Conservation (phyloP, 2,113 vertebrate genomes). For the Oryzias woworae region DNA sequence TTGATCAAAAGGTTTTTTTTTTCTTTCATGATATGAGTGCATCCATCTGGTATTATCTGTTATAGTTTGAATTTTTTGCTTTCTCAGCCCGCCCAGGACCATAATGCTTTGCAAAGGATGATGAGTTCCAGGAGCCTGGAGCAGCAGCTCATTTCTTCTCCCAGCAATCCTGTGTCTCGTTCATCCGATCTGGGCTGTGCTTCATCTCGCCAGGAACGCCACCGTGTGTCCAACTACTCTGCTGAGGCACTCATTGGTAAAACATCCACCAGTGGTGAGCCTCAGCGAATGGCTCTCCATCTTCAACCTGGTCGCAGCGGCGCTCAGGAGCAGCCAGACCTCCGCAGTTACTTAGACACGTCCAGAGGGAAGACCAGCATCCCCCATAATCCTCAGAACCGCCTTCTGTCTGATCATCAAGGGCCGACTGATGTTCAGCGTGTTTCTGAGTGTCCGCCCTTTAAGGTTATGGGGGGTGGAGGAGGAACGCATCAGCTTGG, state of each 20-base stretch:
- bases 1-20: too few species aligned
- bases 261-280: conserved; percentile 84
- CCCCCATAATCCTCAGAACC: conserved; percentile 86
- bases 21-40: neutral
- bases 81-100: conserved; percentile 73
- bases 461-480: conserved; percentile 81
- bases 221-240: conserved; percentile 95
- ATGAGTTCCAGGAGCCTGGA: conserved; percentile 89
- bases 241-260: conserved; percentile 97
- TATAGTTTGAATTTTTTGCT: neutral
- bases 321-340: conserved; percentile 87
- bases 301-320: conserved; percentile 82
- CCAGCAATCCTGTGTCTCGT: conserved; percentile 84
- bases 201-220: conserved; percentile 91
- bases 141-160: conserved; percentile 91
- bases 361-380: conserved; percentile 86
- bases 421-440: conserved; percentile 83
- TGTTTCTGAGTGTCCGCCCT: conserved; percentile 89
- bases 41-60: neutral
- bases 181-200: conserved; percentile 88
- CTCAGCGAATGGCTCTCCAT: conserved; percentile 84
- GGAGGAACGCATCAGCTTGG: conserved; percentile 73
- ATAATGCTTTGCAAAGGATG: conserved; percentile 90
- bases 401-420: conserved; percentile 81
- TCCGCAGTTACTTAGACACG: conserved; percentile 89